Conservation (phyloP, 1,140 invertebrate genomes). For the Drosophila erecta region DNA sequence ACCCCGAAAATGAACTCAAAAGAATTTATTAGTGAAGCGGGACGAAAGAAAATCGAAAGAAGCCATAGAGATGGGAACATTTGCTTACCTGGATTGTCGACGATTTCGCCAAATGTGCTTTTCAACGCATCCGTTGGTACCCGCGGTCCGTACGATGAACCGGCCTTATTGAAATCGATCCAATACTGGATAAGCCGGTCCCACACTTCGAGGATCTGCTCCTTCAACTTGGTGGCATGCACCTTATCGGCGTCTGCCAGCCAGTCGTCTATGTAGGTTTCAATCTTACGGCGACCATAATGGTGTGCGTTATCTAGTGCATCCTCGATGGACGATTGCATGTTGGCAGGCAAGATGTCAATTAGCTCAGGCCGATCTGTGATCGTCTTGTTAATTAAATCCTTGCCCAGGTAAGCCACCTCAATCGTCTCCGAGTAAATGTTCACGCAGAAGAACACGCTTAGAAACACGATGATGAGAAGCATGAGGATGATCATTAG, state of each 20-base stretch:
- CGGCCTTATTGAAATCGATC: slow-evolving; percentile 89
- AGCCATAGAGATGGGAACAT: neutral
- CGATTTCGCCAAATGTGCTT: slow-evolving; percentile 86
- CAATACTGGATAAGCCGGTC: slow-evolving; percentile 96
- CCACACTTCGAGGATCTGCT: slow-evolving; percentile 96
- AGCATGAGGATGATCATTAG: slow-evolving; percentile 88
- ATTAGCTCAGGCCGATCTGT: slow-evolving; percentile 94
- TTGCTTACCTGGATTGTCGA: slow-evolving; percentile 82
- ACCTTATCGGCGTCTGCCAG: slow-evolving; percentile 92
- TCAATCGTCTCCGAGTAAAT: slow-evolving; percentile 98
- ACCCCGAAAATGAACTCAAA: slow-evolving; percentile 42
- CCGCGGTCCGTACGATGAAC: slow-evolving; percentile 87
- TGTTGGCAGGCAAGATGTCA: slow-evolving; percentile 89
- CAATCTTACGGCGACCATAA: slow-evolving; percentile 88
- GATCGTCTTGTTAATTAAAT: slow-evolving; percentile 95
- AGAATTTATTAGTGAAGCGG: slow-evolving; percentile 17
- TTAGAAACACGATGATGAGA: slow-evolving; percentile 86
- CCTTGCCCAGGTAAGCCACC: slow-evolving; percentile 94
- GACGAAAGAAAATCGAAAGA: slow-evolving; percentile 38
- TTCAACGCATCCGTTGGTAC: slow-evolving; percentile 89
- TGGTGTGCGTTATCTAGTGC: slow-evolving; percentile 96
- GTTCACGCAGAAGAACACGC: slow-evolving; percentile 86
- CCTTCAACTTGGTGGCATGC: slow-evolving; percentile 94
- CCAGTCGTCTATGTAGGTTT: slow-evolving; percentile 86
- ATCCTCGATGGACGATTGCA: slow-evolving; percentile 91